These are phyloP conservation scores for Gila orcuttii DNA, from an alignment of 2,113 vertebrate genomes.

Conservation along the genomic window DNA sequence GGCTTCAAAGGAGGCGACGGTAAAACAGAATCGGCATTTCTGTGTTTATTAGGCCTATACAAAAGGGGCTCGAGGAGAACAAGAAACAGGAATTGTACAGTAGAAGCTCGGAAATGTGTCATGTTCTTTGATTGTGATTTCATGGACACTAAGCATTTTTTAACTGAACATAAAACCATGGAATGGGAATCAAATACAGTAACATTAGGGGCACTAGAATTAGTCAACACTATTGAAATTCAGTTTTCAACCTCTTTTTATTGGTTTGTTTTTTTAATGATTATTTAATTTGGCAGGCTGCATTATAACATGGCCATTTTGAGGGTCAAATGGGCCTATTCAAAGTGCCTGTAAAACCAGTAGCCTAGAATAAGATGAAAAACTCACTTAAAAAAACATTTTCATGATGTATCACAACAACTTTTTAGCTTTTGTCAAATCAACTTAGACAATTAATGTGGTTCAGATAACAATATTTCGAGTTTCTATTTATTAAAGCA, in stretches of 20 bases:
- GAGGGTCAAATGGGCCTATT: background rate
- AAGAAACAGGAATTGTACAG: background rate
- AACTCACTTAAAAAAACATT: background rate
- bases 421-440: too few species aligned
- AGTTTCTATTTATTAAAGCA: too few species aligned
- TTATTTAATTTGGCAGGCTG: background rate
- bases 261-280: too few species aligned
- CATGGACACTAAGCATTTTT: background rate
- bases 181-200: background rate
- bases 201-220: background rate
- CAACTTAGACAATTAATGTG: too few species aligned
- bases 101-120: background rate
- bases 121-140: background rate
- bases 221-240: too few species aligned
- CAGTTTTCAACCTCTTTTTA: too few species aligned
- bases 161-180: background rate
- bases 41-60: slow-evolving; percentile 9
- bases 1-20: slow-evolving; percentile 43
- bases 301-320: background rate
- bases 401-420: too few species aligned
- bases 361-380: background rate
- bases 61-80: background rate
- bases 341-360: background rate
- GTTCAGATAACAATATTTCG: too few species aligned
- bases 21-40: slow-evolving; percentile 12